A percentile compares a stretch with the other conserved stretches of the same genome.
phyloP scores from a whole-genome alignment of 2,888 invertebrate species.

The Nezara viridula region DNA sequence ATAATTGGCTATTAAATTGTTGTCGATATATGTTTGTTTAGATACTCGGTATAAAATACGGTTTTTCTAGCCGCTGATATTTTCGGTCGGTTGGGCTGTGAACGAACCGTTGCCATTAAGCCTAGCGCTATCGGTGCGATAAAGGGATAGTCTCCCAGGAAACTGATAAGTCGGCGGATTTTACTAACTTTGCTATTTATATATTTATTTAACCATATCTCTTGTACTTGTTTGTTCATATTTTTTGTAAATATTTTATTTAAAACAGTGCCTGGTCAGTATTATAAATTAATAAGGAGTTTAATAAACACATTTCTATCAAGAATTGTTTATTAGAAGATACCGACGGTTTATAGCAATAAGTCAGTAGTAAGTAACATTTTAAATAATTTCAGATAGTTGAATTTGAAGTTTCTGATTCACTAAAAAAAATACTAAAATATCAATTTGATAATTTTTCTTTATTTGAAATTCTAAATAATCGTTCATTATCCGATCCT shows the following conservation, averaged over 20 bases:
- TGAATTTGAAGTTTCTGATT: no score
- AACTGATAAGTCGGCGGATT: background rate
- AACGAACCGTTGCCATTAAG: background rate
- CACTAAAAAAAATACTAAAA: no score
- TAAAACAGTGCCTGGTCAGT: no score
- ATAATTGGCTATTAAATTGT: background rate
- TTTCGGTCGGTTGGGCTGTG: background rate
- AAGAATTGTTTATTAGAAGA: no score
- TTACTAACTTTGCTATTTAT: background rate
- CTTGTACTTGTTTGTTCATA: background rate
- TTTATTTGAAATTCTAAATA: no score
- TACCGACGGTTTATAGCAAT: no score
- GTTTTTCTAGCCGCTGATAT: slow-evolving; percentile 33
- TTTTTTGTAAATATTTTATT: background rate
- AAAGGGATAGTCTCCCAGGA: background rate
- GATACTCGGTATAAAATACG: background rate
- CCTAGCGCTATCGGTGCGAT: background rate
- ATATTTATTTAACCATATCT: background rate
- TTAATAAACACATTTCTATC: no score
- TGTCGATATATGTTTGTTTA: background rate
- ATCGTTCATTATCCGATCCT: no score
- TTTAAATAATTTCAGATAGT: no score
- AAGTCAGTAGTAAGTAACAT: no score
- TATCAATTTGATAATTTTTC: no score
- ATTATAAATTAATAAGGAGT: no score